Base-by-base conservation (phyloP, 2,113 vertebrate species). In the Crocuta crocuta region DNA sequence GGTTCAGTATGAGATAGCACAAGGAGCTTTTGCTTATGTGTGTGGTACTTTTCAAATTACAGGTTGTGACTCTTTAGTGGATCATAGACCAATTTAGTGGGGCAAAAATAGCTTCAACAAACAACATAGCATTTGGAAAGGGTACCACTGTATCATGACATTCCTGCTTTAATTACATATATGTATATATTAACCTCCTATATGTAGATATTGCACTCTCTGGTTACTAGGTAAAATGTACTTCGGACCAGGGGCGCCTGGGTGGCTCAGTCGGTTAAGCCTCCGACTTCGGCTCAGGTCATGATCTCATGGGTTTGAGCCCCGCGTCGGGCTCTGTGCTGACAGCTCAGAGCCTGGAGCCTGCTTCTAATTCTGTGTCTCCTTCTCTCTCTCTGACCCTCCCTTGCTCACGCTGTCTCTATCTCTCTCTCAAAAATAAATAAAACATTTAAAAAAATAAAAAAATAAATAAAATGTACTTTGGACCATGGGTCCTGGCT, bases 51-150 rank as follows among this genome's bases (percentile, higher is more conserved):
- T 84, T 71, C 89, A 87, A 26, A 65, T 76, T 81, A 26, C 53
- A 94, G 70, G 8, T 55, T 92, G 83, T 96, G 91, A 93, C 83
- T 96, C 83, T 86, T 9, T 74, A 53, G 73, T 88, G 82, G 90
- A 31, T 85, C 80, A 78, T 4, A 91, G 68, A 79, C 71, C 81
- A 91, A 86, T 81, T 86, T 53, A 58, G 82, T 89, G 16, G 76
- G 66, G 95, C 81, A 82, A 89, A 95, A 96, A 43, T 58, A 90
- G 81, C 68, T 89, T 80, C 39, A 8, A 31, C 61, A 68, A 80
- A 58, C 50, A 89, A 28, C 17, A 16, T 15, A 73, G n/a, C 17
- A 53, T 97, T 81, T 93, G 61, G 73, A 61, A 89, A 85, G 73
- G 68, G 35, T 53, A 66, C 70, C 93, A 53, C 15, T 48, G 2